Base-by-base conservation (phyloP, 2,113 vertebrate genomes). In the Crotalus viridis region DNA sequence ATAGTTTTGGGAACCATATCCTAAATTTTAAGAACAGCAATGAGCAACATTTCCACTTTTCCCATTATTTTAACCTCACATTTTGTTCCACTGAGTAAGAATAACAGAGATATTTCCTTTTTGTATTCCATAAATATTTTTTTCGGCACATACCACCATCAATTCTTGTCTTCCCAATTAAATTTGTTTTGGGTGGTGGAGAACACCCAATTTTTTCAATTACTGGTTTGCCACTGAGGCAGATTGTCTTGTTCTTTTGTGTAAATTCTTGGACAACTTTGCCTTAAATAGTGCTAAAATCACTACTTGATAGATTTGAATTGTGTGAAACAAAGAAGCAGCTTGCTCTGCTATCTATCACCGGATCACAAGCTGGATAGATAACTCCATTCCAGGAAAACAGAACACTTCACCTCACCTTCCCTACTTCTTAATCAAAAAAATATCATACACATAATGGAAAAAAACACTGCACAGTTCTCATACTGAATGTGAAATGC, bases 201-300 rank as follows among this genome's bases (percentile, higher is more conserved):
- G 95, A 96, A 97, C 95, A 21, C 69, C 96, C 94, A 95, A 97
- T 96, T 97, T 92, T 95, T 96, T 0, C 0, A 96, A 94, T 96
- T 96, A 97, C 93, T 97, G 94, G 96, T 97, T 97, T 96, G 94
- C 95, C 96, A 94, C 93, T 91, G 94, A 95, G 86, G 94, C 94
- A 97, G 94, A 95, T 95, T 96, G 96, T 96, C 91, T 95, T 97
- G 95, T 97, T 98, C 97, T 89, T 74, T 95, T 92, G 94, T 93
- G 96, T 93, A 95, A 95, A 95, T 96, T 95, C 91, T 95, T 96
- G 97, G 97, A 97, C 96, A 96, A 95, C 94, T 96, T 97, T 97
- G 93, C 96, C 95, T 92, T 96, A 96, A 96, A 97, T 95, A 95
- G 93, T 94, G 95, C 94, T 95, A 96, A 97, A 96, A 46, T 59